Conservation (phyloP, 2,888 invertebrate species). For the Diaprepes abbreviatus region DNA sequence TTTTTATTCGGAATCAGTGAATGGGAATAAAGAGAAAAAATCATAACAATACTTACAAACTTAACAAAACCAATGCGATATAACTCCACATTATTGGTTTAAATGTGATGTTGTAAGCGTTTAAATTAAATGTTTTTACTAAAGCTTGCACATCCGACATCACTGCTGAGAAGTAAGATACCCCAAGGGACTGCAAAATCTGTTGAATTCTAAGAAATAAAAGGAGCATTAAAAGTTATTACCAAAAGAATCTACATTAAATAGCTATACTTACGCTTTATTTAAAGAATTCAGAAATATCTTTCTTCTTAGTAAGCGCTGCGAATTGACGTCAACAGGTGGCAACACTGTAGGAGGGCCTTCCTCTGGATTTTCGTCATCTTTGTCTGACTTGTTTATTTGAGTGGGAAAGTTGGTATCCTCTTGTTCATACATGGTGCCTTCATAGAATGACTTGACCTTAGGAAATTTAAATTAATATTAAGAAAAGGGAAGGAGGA, state of each 20-base stretch:
- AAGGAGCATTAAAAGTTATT: too few species aligned
- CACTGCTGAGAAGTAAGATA: conserved; percentile 53
- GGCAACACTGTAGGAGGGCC: conserved; percentile 71
- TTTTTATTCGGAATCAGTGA: too few species aligned
- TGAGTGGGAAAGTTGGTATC: conserved; percentile 55
- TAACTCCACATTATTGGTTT: conserved; percentile 81
- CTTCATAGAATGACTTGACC: conserved; percentile 73
- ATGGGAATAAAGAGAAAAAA: too few species aligned
- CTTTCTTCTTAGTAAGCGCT: conserved; percentile 76
- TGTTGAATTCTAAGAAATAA: conserved; percentile 56
- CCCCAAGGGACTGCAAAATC: conserved; percentile 53
- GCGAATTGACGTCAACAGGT: conserved; percentile 76
- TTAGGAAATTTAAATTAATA: too few species aligned
- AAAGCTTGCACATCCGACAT: conserved; percentile 69
- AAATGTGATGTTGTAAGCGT: conserved; percentile 80
- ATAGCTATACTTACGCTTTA: conserved; percentile 69
- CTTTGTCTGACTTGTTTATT: conserved; percentile 51
- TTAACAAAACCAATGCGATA: conserved; percentile 77
- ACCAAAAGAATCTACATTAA: too few species aligned
- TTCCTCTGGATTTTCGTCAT: conserved; percentile 57
- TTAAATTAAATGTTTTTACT: conserved; percentile 77
- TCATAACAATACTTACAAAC: conserved; percentile 72
- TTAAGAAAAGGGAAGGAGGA: too few species aligned
- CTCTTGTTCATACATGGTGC: conserved; percentile 67
- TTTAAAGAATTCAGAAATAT: conserved; percentile 79